Conservation (phyloP, 1,140 invertebrate genomes). For the Ladona fulva region DNA sequence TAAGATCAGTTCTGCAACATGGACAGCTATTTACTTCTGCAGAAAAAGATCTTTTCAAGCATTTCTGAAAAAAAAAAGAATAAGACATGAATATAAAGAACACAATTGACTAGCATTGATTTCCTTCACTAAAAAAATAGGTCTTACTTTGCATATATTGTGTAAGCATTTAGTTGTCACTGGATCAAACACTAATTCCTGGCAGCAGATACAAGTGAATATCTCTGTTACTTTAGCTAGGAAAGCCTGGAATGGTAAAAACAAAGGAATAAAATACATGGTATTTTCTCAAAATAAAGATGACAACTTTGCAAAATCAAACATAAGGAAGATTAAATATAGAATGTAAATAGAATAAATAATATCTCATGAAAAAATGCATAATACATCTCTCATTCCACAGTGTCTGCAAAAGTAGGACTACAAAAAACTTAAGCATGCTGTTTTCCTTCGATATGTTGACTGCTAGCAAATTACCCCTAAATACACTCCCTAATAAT, state of each 20-base stretch:
- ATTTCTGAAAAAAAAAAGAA: background rate
- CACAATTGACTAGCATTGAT: background rate
- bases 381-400: too few species aligned
- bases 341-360: too few species aligned
- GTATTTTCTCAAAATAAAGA: too few species aligned
- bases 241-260: background rate
- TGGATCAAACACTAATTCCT: constrained; percentile 61
- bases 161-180: constrained; percentile 66
- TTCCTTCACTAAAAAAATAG: background rate
- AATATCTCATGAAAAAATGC: too few species aligned
- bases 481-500: too few species aligned
- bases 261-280: background rate
- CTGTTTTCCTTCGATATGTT: too few species aligned
- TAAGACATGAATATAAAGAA: background rate
- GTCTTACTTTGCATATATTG: constrained; percentile 61
- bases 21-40: background rate
- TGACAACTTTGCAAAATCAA: too few species aligned
- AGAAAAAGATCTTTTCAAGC: background rate
- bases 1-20: background rate
- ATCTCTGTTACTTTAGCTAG: constrained; percentile 41
- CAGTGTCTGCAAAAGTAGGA: too few species aligned
- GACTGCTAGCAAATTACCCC: too few species aligned
- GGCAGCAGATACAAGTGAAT: constrained; percentile 73
- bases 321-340: too few species aligned
- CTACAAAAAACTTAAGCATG: too few species aligned